A percentile compares a stretch with the other conserved stretches of the same genome.
Conservation (phyloP, 2,797 vertebrate genomes). For the Sebastes trivittatus region DNA sequence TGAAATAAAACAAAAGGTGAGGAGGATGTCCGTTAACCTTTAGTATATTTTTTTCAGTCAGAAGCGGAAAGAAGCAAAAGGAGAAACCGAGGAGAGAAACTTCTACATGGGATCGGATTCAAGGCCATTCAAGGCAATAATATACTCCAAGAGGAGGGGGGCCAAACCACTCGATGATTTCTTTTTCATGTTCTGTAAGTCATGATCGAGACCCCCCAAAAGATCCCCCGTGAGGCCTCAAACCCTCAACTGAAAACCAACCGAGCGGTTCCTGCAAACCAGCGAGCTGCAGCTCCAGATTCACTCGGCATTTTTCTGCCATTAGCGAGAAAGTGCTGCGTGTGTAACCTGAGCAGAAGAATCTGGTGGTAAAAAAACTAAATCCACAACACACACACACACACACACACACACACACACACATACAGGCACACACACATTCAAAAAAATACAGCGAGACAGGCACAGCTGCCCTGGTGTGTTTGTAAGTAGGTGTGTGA, state of each 20-base stretch:
- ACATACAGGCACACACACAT: background rate
- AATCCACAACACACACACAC: constrained; percentile 24
- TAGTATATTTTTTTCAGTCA: background rate
- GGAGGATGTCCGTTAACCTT: background rate
- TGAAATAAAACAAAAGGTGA: background rate
- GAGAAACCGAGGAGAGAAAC: background rate
- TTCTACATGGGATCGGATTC: background rate
- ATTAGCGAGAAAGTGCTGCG: constrained; percentile 57
- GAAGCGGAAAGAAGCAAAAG: background rate
- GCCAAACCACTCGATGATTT: constrained; percentile 36
- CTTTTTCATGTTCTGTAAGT: constrained; percentile 44
- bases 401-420: constrained; percentile 5
- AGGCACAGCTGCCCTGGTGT: constrained; percentile 44
- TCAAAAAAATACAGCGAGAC: background rate
- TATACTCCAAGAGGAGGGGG: constrained; percentile 3
- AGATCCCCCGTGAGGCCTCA: constrained; percentile 39
- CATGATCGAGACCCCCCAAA: constrained; percentile 17
- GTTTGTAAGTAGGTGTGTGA: constrained; percentile 26
- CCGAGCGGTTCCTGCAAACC: constrained; percentile 30
- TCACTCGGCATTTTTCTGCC: constrained; percentile 62
- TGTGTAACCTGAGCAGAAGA: constrained; percentile 69
- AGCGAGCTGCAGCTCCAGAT: constrained; percentile 34
- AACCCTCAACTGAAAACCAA: constrained; percentile 41
- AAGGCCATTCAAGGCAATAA: background rate
- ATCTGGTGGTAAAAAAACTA: constrained; percentile 44